Percentiles rank a stretch among this genome's conserved stretches.
These are phyloP conservation scores for Barbus barbus DNA, from an alignment of 2,113 vertebrate genomes.

Conservation along the genomic window DNA sequence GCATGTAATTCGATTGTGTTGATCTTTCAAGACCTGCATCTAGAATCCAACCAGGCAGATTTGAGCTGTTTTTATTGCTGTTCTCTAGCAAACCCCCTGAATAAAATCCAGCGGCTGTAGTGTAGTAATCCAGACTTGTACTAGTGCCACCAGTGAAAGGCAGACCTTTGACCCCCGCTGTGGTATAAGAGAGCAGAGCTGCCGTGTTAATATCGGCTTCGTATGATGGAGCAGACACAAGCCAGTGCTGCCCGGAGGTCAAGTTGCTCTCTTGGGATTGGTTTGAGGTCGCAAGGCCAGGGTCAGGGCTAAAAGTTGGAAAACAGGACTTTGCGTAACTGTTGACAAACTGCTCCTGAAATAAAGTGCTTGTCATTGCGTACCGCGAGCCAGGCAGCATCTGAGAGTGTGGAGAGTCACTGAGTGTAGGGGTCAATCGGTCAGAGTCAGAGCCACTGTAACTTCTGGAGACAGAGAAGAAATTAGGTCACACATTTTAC, in stretches of 20 bases:
- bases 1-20: conserved; percentile 71
- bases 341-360: conserved; percentile 86
- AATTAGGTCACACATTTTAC: not conserved
- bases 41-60: conserved; percentile 78
- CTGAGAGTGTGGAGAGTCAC: conserved; percentile 83
- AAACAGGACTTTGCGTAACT: conserved; percentile 85
- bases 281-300: conserved; percentile 64
- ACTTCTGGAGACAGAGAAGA: conserved; percentile 71
- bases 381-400: conserved; percentile 83
- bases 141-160: conserved; percentile 77
- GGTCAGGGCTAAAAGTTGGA: conserved; percentile 73
- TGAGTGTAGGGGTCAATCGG: conserved; percentile 81
- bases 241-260: conserved; percentile 84
- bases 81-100: conserved; percentile 78
- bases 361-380: conserved; percentile 82
- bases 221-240: conserved; percentile 78
- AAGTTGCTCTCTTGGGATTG: conserved; percentile 75
- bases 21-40: conserved; percentile 70
- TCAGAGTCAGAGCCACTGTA: conserved; percentile 86
- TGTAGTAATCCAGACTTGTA: conserved; percentile 81
- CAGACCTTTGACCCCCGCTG: conserved; percentile 81
- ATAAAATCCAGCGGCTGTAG: conserved; percentile 82
- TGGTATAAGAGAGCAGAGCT: conserved; percentile 79
- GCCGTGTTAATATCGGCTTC: conserved; percentile 75
- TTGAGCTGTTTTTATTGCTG: conserved; percentile 73